These are phyloP conservation scores for Heliornis fulica DNA, from an alignment of 2,113 vertebrate genomes.

Conservation along the genomic window DNA sequence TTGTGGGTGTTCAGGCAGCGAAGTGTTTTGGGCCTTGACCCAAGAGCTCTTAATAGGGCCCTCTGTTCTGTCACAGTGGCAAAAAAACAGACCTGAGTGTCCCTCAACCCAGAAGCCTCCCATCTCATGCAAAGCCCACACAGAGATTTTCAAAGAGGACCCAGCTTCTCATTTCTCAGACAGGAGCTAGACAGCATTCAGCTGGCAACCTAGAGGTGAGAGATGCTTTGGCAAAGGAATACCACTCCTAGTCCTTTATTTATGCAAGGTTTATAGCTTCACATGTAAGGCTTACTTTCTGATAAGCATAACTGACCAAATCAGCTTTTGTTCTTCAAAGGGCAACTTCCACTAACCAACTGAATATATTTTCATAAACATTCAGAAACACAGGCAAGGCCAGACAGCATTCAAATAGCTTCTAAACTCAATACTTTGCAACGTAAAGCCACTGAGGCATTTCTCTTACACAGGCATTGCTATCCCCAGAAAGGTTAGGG, in stretches of 20 bases:
- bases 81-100: neutral
- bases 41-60: neutral
- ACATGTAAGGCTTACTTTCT: neutral
- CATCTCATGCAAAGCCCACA: neutral
- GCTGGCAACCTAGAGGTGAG: neutral
- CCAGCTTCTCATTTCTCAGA: neutral
- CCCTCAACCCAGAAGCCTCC: neutral
- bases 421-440: neutral
- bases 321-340: constrained; percentile 14
- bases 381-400: neutral
- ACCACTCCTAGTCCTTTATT: neutral
- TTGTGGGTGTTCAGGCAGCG: neutral
- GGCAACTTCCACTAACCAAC: neutral
- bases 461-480: neutral
- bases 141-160: neutral
- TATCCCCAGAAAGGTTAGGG: neutral
- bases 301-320: neutral
- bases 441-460: neutral
- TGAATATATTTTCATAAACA: neutral
- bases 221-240: neutral
- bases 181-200: neutral
- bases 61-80: neutral
- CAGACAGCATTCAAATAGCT: neutral
- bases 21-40: neutral
- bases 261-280: neutral